Evolutionary conservation across 2,113 vertebrate species (phyloP).

Genomic region (Thermophis baileyi): DNA sequence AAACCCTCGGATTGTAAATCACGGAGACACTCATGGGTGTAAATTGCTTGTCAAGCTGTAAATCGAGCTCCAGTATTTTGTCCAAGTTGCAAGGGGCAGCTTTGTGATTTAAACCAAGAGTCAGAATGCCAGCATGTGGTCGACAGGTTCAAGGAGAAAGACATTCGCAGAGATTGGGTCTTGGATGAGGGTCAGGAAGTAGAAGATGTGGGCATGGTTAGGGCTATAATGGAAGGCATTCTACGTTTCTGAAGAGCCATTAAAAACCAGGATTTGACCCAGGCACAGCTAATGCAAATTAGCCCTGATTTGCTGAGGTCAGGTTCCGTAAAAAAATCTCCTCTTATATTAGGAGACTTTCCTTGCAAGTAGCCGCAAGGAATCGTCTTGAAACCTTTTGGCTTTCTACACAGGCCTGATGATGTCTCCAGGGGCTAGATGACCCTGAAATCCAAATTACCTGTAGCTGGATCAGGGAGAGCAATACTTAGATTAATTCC

Average conservation of each 20-base stretch:
- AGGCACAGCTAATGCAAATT: neutral
- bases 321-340: neutral
- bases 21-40: neutral
- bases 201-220: neutral
- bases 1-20: neutral
- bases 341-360: neutral
- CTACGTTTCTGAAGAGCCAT: neutral
- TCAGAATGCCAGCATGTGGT: neutral
- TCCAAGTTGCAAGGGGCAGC: neutral
- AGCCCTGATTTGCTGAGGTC: neutral
- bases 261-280: neutral
- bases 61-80: neutral
- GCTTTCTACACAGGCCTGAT: neutral
- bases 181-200: neutral
- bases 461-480: neutral
- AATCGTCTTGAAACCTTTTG: neutral
- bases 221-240: neutral
- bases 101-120: neutral
- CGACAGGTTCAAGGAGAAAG: neutral
- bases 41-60: neutral
- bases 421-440: neutral
- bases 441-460: neutral
- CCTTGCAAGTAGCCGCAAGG: neutral
- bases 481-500: neutral
- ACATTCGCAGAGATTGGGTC: neutral